phyloP scores from a whole-genome alignment of 2,888 invertebrate species.

The Rhagonycha lutea region DNA sequence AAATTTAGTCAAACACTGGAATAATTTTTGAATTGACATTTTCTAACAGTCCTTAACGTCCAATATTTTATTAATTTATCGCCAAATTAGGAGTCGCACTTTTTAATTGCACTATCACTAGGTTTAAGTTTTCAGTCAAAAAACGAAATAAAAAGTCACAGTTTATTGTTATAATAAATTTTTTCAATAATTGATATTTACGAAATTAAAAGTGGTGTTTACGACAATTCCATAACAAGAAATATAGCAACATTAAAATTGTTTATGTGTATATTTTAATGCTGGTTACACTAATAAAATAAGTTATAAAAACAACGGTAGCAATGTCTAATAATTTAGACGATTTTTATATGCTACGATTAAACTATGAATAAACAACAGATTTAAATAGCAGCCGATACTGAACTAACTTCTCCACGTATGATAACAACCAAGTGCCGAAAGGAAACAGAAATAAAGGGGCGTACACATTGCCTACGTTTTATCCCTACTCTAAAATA shows the following conservation, averaged over 20 bases:
- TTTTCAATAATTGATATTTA: slow-evolving; percentile 6
- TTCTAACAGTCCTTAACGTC: neutral
- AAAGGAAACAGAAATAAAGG: slow-evolving; percentile 12
- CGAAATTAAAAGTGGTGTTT: slow-evolving; percentile 17
- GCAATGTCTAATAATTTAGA: slow-evolving; percentile 13
- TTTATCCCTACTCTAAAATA: slow-evolving; percentile 10
- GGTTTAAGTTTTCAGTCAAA: neutral
- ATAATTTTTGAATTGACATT: neutral
- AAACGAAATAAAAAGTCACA: neutral
- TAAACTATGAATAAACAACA: slow-evolving; percentile 28
- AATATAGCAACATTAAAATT: slow-evolving; percentile 16
- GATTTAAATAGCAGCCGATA: slow-evolving; percentile 14
- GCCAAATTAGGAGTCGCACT: too few species aligned
- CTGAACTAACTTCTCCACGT: slow-evolving; percentile 18
- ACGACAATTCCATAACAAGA: slow-evolving; percentile 19
- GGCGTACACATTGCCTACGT: slow-evolving; percentile 15
- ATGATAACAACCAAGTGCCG: slow-evolving; percentile 19
- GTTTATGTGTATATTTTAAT: slow-evolving; percentile 25
- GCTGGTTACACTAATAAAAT: slow-evolving; percentile 22
- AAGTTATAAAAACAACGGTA: slow-evolving; percentile 18
- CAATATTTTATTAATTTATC: neutral
- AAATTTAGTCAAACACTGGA: neutral
- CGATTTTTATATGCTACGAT: slow-evolving; percentile 24
- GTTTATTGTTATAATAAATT: neutral
- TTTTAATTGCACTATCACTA: neutral